Evolutionary conservation across 2,888 invertebrate genomes (phyloP).

Genomic region (Lithodes maja): DNA sequence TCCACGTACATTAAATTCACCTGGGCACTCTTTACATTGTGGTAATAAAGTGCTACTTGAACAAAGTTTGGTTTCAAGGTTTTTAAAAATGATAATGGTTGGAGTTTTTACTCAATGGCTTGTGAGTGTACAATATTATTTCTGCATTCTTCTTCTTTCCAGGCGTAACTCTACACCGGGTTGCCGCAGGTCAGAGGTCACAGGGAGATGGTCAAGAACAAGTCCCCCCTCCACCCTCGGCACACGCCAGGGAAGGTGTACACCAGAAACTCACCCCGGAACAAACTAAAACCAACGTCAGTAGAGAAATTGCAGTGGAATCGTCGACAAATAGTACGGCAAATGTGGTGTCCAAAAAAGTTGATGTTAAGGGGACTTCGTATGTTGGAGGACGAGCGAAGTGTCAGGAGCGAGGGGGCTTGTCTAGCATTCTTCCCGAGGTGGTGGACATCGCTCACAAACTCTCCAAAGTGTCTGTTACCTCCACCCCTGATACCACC

Average conservation of each 20-base stretch:
- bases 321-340: not conserved
- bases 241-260: conserved; percentile 3
- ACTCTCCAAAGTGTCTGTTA: conserved; percentile 60
- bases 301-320: too few relatives aligned
- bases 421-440: conserved; percentile 14
- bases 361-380: not conserved
- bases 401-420: not conserved
- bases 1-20: too few relatives aligned
- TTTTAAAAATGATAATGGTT: too few relatives aligned
- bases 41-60: too few relatives aligned
- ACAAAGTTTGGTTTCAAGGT: too few relatives aligned
- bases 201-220: conserved; percentile 66
- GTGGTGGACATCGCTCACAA: conserved; percentile 53
- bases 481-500: conserved; percentile 52
- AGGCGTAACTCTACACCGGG: conserved; percentile 63
- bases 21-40: too few relatives aligned
- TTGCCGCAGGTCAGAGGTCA: conserved; percentile 56
- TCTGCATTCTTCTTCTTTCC: not conserved
- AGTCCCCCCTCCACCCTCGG: conserved; percentile 10
- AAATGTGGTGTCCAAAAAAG: not conserved
- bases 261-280: not conserved
- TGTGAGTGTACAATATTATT: too few relatives aligned
- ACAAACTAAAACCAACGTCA: not conserved
- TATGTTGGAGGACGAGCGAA: not conserved
- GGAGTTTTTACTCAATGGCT: too few relatives aligned